phyloP scores from a whole-genome alignment of 1,140 invertebrate genomes.

The Neodiprion lecontei region DNA sequence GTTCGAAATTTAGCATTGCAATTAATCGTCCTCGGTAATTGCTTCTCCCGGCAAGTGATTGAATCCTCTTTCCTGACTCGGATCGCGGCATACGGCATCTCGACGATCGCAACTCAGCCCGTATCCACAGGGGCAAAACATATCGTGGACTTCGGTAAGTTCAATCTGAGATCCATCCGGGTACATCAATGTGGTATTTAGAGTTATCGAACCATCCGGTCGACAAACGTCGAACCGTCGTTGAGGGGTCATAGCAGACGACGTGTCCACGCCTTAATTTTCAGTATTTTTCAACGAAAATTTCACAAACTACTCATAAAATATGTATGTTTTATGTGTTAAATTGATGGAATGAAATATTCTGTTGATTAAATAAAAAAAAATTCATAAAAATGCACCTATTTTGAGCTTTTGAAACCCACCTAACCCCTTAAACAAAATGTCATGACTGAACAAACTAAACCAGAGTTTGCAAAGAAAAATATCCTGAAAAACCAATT shows the following conservation, averaged over 20 bases:
- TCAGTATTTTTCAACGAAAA: too few relatives aligned
- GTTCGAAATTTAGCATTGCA: too few relatives aligned
- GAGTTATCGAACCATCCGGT: constrained; percentile 16
- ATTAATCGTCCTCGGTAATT: neutral
- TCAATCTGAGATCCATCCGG: constrained; percentile 33
- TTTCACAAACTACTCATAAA: too few relatives aligned
- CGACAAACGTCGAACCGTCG: constrained; percentile 30
- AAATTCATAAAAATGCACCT: too few relatives aligned
- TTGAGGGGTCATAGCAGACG: too few relatives aligned
- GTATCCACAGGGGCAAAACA: constrained; percentile 41
- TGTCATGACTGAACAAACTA: too few relatives aligned
- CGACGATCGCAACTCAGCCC: constrained; percentile 35
- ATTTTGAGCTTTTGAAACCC: too few relatives aligned
- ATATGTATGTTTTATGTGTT: too few relatives aligned
- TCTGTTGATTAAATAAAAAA: constrained; percentile 38
- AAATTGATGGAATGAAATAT: too few relatives aligned
- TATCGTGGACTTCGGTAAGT: constrained; percentile 34
- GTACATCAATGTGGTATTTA: constrained; percentile 34
- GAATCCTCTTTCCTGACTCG: neutral
- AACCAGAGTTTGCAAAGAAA: too few relatives aligned
- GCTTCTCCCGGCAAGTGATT: neutral
- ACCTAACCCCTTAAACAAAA: neutral
- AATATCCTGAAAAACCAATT: too few relatives aligned
- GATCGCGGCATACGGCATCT: constrained; percentile 24
- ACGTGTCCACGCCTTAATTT: too few relatives aligned